Percentiles rank a stretch among this genome's conserved stretches.
These are phyloP conservation scores for Atethmia centrago DNA, from an alignment of 2,888 invertebrate genomes.

Conservation along the genomic window DNA sequence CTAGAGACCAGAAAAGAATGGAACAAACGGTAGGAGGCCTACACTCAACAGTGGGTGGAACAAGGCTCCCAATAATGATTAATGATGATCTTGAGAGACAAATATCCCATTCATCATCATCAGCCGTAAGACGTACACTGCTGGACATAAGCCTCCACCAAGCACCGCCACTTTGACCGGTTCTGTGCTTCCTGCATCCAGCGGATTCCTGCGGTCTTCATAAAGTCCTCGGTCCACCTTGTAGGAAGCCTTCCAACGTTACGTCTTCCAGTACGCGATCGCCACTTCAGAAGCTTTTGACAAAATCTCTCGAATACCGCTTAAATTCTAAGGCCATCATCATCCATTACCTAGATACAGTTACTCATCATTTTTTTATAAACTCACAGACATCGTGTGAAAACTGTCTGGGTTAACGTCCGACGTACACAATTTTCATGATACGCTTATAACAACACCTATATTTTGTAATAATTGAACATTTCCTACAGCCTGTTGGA, in stretches of 20 bases:
- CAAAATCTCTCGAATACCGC: too few relatives aligned
- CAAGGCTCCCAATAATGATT: neutral
- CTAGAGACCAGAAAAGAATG: neutral
- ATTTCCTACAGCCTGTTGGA: constrained; percentile 68
- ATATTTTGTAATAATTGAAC: constrained; percentile 76
- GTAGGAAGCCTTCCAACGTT: too few relatives aligned
- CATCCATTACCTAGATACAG: constrained; percentile 12
- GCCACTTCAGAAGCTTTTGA: too few relatives aligned
- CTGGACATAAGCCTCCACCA: too few relatives aligned
- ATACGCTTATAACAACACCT: constrained; percentile 69
- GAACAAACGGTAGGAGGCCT: neutral
- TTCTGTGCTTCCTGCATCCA: too few relatives aligned
- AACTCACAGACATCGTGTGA: constrained; percentile 63
- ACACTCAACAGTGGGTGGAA: too few relatives aligned
- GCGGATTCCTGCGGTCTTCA: too few relatives aligned
- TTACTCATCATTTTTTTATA: constrained; percentile 17
- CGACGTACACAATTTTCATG: constrained; percentile 70
- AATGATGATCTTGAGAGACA: neutral
- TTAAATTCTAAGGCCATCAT: neutral
- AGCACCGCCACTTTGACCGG: too few relatives aligned
- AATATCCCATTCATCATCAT: too few relatives aligned
- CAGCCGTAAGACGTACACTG: too few relatives aligned
- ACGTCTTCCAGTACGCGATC: too few relatives aligned
- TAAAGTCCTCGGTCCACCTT: too few relatives aligned
- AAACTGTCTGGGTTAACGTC: constrained; percentile 72